Conservation (phyloP, 2,888 invertebrate genomes). For the Drosophila cognata region DNA sequence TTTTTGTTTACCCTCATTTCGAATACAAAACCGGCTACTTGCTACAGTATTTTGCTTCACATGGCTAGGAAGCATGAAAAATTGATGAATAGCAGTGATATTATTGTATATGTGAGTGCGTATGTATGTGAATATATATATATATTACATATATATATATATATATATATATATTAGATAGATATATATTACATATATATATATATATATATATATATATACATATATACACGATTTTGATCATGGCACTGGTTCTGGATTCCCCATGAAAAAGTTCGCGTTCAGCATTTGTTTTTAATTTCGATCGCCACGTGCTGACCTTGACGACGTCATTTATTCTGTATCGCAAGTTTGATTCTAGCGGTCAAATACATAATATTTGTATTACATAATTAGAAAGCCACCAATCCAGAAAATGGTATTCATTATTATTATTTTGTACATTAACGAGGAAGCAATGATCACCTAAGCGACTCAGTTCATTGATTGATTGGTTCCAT, state of each 20-base stretch:
- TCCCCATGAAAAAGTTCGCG: conserved; percentile 10
- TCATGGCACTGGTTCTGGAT: conserved; percentile 22
- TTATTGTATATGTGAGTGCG: background rate
- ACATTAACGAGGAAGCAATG: background rate
- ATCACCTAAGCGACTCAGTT: background rate
- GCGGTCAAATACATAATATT: conserved; percentile 62
- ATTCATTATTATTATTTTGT: background rate
- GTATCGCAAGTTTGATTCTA: conserved; percentile 54
- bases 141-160: background rate
- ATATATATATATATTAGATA: background rate
- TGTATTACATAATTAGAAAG: background rate
- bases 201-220: background rate
- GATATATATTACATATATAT: background rate
- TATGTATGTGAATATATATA: background rate
- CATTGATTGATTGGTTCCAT: background rate
- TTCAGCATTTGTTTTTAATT: conserved; percentile 31
- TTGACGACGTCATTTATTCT: conserved; percentile 71
- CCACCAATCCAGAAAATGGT: background rate
- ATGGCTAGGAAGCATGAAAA: background rate
- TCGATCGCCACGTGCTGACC: conserved; percentile 61
- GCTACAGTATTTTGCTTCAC: background rate
- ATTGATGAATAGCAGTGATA: background rate
- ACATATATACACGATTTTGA: background rate
- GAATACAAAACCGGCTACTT: conserved; percentile 19
- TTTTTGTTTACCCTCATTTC: background rate